Evolutionary conservation across 2,888 invertebrate species (phyloP), one percentile per base, ranked within the genome.

Genomic region (Strigamia transsilvanica): DNA sequence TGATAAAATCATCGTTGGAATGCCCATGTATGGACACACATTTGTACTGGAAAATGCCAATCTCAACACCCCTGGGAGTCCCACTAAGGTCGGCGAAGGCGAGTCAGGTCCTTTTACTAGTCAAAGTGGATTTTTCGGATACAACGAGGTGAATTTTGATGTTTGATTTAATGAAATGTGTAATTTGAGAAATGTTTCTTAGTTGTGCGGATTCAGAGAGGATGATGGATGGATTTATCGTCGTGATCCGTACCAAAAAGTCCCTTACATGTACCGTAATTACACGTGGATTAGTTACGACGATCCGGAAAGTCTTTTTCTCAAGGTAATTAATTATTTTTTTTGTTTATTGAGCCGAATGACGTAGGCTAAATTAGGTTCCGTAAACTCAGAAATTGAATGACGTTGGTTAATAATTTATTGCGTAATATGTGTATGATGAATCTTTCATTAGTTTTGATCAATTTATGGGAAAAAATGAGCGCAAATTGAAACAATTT

Each of bases 121-220:
- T 21, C 94, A 95, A 87, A 91, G 92, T 85, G 96, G 96, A 0
- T 95, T 95, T 85, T 91, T 96, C 89, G 96, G 96, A 1, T 96
- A 94, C 87, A 95, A 96, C 87, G 96, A 96, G 91, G 93, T 93
- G 86, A 86, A 85, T 83, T 2, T 51, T 80, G 1, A 81, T 73
- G 9, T 56, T 5, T 13, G 15, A 80, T 73, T 21, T 38, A 66
- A 13, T 32, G 78, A n/a, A 66, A 51, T 51, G 21, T n/a, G n/a
- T n/a, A n/a, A n/a, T n/a, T 77, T n/a, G 84, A 2, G 83, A 84
- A 82, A 83, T 84, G 83, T 61, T 82, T 84, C 85, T 34, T 86
- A 93, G 92, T 92, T 94, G 80, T 94, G 94, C 85, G 85, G 88
- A 82, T 91, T 92, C 84, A 85, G 92, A 21, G 89, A 89, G 66